Evolutionary conservation across 2,113 vertebrate species (phyloP).

Genomic region (Lipophrys pholis): DNA sequence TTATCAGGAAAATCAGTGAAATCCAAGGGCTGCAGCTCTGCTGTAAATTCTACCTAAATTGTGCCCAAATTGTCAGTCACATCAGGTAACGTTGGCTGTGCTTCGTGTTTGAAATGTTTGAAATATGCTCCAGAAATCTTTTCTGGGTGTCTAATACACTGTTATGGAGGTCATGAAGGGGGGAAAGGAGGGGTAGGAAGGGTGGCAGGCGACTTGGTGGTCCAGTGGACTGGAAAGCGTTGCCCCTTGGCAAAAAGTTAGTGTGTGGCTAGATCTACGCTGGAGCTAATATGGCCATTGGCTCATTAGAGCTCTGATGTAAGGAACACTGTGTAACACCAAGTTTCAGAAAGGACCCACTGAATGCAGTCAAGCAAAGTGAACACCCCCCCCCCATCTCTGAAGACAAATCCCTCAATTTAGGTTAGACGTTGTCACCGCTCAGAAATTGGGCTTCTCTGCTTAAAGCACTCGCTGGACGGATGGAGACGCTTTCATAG

Average conservation of each 20-base stretch:
- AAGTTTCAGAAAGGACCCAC: constrained; percentile 42
- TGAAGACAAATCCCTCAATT: constrained; percentile 60
- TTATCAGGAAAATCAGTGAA: background rate
- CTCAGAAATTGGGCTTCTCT: constrained; percentile 42
- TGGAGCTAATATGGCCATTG: constrained; percentile 74
- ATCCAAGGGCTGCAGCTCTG: background rate
- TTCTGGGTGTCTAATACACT: constrained; percentile 58
- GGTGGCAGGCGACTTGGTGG: constrained; percentile 66
- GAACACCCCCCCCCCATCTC: constrained; percentile 34
- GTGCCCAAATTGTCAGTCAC: too few species aligned
- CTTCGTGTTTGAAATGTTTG: background rate
- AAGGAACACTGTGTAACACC: constrained; percentile 53
- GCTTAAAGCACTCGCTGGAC: constrained; percentile 40
- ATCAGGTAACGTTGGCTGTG: background rate
- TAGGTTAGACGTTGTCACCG: constrained; percentile 42
- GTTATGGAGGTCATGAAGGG: constrained; percentile 36
- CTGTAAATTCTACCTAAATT: too few species aligned
- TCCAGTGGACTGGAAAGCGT: constrained; percentile 81
- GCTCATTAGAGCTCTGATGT: constrained; percentile 75
- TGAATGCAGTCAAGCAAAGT: constrained; percentile 49
- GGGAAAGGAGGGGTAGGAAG: background rate
- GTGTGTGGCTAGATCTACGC: constrained; percentile 53
- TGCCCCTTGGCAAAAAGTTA: constrained; percentile 66
- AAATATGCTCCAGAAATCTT: constrained; percentile 37
- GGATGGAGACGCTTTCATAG: constrained; percentile 55